Conservation (phyloP, 1,140 invertebrate species). For the Zaprionus nigranus region DNA sequence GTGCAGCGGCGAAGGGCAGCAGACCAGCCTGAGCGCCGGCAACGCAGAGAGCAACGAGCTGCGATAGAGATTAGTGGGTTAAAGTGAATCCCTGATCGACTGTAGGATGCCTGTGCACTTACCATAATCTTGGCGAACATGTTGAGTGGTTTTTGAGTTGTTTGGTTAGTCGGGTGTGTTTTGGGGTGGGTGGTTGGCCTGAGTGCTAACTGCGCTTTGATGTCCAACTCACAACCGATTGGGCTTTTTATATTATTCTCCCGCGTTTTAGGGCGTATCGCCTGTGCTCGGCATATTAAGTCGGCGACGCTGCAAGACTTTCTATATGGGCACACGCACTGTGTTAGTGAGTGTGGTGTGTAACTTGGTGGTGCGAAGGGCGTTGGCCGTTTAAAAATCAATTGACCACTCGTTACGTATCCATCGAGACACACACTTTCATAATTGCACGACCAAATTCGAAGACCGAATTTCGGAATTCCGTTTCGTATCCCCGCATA, state of each 20-base stretch:
- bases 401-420: slow-evolving; percentile 65
- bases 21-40: slow-evolving; percentile 77
- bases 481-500: slow-evolving; percentile 8
- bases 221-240: slow-evolving; percentile 29
- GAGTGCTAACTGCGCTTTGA: slow-evolving; percentile 65
- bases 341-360: neutral
- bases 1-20: slow-evolving; percentile 55
- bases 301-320: slow-evolving; percentile 53
- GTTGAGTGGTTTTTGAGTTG: slow-evolving; percentile 38
- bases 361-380: slow-evolving; percentile 51
- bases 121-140: slow-evolving; percentile 78
- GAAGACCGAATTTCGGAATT: slow-evolving; percentile 16
- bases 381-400: slow-evolving; percentile 65
- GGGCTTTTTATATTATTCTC: slow-evolving; percentile 74
- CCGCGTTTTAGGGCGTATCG: neutral
- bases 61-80: neutral
- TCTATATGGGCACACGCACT: slow-evolving; percentile 47
- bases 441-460: slow-evolving; percentile 63
- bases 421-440: slow-evolving; percentile 50
- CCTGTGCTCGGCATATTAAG: slow-evolving; percentile 58
- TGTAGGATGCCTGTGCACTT: slow-evolving; percentile 31
- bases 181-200: slow-evolving; percentile 45
- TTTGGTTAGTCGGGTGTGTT: slow-evolving; percentile 40
- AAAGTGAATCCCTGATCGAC: neutral
- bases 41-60: slow-evolving; percentile 73